Percentiles rank a stretch among this genome's conserved stretches.
These are phyloP conservation scores for Archips crataeganus DNA, from an alignment of 2,888 invertebrate genomes.

Conservation along the genomic window DNA sequence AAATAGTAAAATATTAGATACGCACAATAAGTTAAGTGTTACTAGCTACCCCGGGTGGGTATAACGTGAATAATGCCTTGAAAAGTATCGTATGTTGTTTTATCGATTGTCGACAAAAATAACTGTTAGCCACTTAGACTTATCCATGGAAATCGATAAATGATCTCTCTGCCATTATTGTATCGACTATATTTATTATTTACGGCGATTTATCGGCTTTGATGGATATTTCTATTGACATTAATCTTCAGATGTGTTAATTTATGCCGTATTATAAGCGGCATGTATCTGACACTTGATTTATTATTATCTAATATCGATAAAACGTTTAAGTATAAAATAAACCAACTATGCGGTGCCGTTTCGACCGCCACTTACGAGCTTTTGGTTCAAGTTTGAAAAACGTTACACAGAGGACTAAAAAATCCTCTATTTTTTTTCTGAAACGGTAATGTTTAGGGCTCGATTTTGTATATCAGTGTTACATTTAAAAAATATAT, in stretches of 20 bases:
- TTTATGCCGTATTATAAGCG: not conserved
- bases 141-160: constrained; percentile 40
- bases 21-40: constrained; percentile 58
- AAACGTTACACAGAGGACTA: not conserved
- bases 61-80: not conserved
- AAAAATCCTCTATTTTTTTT: not conserved
- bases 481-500: not conserved
- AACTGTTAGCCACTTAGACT: not conserved
- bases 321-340: constrained; percentile 17
- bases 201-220: not conserved
- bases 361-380: not conserved
- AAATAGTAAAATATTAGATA: constrained; percentile 69
- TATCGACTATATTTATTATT: not conserved
- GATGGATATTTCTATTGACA: not conserved
- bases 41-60: constrained; percentile 19
- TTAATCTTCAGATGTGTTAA: not conserved
- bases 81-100: not conserved
- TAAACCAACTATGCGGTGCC: constrained; percentile 9
- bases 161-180: constrained; percentile 5
- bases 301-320: constrained; percentile 44
- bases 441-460: not conserved
- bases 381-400: not conserved
- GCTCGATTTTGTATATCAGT: not conserved
- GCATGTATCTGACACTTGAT: not conserved
- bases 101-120: not conserved